Evolutionary conservation across 2,888 invertebrate genomes (phyloP).

Genomic region (Cheilosia grossa): DNA sequence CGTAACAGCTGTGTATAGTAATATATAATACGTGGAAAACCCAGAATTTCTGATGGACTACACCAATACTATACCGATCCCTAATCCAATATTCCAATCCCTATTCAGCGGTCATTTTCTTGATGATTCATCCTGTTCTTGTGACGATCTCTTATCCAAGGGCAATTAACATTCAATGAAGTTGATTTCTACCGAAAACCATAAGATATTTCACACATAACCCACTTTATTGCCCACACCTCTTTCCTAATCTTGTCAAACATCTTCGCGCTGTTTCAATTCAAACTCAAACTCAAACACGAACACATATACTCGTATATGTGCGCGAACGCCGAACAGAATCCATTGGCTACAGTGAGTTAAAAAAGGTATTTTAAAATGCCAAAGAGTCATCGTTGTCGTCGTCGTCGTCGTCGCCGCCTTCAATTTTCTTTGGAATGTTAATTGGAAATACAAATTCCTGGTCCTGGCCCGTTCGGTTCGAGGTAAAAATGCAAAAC

Average conservation of each 20-base stretch:
- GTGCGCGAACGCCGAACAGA: background rate
- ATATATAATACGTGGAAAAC: too few species aligned
- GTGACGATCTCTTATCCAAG: slow-evolving; percentile 34
- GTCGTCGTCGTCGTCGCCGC: slow-evolving; percentile 15
- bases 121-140: slow-evolving; percentile 34
- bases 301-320: background rate
- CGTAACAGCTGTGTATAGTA: too few species aligned
- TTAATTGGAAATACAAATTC: slow-evolving; percentile 75
- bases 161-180: slow-evolving; percentile 64
- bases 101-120: slow-evolving; percentile 1
- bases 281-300: background rate
- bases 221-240: slow-evolving; percentile 71
- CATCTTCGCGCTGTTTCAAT: slow-evolving; percentile 27
- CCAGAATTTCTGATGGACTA: too few species aligned
- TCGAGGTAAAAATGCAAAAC: slow-evolving; percentile 74
- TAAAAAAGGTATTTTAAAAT: slow-evolving; percentile 52
- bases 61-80: background rate
- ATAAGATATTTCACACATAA: slow-evolving; percentile 73
- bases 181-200: slow-evolving; percentile 65
- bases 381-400: slow-evolving; percentile 63
- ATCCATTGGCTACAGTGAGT: slow-evolving; percentile 34
- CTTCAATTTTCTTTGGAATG: slow-evolving; percentile 61
- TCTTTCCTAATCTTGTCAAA: slow-evolving; percentile 63
- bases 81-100: background rate
- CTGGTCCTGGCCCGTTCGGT: slow-evolving; percentile 69